A percentile compares a stretch with the other conserved stretches of the same genome.
These are phyloP conservation scores for Lathamus discolor DNA, from an alignment of 2,113 vertebrate genomes.

Conservation along the genomic window DNA sequence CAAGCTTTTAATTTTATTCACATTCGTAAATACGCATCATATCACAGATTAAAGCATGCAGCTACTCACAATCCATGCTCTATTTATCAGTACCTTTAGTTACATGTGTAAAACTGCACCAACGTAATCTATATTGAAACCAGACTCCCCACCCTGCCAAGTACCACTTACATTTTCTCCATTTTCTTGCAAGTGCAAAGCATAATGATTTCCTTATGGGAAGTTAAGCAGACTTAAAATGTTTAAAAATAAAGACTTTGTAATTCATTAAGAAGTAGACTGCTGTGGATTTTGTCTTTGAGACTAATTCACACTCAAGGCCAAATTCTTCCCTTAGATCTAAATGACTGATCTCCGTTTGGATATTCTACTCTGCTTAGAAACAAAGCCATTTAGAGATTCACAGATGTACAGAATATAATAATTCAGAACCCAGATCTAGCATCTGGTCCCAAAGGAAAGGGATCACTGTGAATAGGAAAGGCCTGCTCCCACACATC, in stretches of 20 bases:
- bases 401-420: background rate
- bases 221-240: slow-evolving; percentile 17
- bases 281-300: slow-evolving; percentile 49
- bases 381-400: background rate
- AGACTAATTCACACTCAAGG: slow-evolving; percentile 40
- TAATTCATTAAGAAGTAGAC: slow-evolving; percentile 55
- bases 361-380: background rate
- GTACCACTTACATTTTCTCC: background rate
- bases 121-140: background rate
- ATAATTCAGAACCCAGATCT: background rate
- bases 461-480: background rate
- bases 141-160: slow-evolving; percentile 1
- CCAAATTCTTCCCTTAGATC: slow-evolving; percentile 38
- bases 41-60: background rate
- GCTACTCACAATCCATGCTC: background rate
- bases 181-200: slow-evolving; percentile 35
- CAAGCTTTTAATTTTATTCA: background rate
- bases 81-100: background rate
- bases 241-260: slow-evolving; percentile 54
- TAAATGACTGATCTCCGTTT: slow-evolving; percentile 27
- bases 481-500: background rate
- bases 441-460: background rate
- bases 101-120: background rate
- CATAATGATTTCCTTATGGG: slow-evolving; percentile 34
- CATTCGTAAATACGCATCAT: background rate